Base-by-base conservation (phyloP, 2,888 invertebrate genomes). In the Noctua janthe region DNA sequence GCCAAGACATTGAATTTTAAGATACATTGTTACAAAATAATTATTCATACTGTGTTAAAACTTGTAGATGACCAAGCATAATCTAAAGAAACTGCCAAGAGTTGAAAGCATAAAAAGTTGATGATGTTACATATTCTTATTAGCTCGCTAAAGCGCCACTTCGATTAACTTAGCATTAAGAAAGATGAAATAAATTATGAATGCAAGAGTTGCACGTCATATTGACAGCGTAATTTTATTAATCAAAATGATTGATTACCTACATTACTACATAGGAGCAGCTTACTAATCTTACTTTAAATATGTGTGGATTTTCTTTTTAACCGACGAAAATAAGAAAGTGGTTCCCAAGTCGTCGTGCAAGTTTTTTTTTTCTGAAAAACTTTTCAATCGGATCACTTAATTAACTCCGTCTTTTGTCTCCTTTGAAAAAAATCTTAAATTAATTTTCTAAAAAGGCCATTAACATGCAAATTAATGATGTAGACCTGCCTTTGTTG, bases 1-100 rank as follows among this genome's bases (percentile, higher is more conserved):
- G 59, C 6, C 62, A 62, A 79, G 74, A 71, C 64, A 62, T 71
- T 83, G 54, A 79, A 51, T 7, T 39, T 54, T 43, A 2, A 81
- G 1, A 51, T 23, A 35, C 35, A 35, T 35, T 29, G 39, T 43
- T 49, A 47, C 20, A 29, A n/a, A n/a, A 79, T 70, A 71, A n/a
- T 35, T 10, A 64, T 15, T 64, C 35, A 64, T 35, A 29, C 29
- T 29, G 35, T 2, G 15, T 2, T 20, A 3, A 64, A 29, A 39
- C 39, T 39, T 39, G 54, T n/a, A 47, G 39, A 49, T 80, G 72
- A 72, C 29, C 23, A 72, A 80, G 49, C 29, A 49, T 17, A 72
- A n/a, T 71, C 29, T 70, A 13, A 76, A 67, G 59, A 29, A 23
- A 17, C 8, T 66, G 17, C 23, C 64, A 29, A 80, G 66, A 73